Base-by-base conservation (phyloP, 2,113 vertebrate genomes). In the Tetrao urogallus region DNA sequence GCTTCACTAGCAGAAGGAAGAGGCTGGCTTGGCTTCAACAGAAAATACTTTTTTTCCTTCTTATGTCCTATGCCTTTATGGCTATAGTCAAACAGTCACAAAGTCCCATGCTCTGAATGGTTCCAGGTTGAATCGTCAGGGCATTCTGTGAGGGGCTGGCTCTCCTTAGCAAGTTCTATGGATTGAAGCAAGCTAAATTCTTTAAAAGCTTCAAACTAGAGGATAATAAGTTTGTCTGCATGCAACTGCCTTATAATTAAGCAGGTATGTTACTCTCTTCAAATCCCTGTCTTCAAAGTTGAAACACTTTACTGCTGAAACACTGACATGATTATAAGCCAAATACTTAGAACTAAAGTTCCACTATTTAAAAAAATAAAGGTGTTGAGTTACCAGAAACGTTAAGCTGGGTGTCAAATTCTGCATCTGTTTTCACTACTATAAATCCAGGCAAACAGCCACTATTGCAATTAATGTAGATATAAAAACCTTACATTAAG, bases 51-150 rank as follows among this genome's bases (percentile, higher is more conserved):
- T 24, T 34, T 34, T 60, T 73, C 36, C 19, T 58, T 47, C 11
- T 4, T 42, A 79, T 45, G 34, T 52, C 40, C 48, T 65, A 2
- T 40, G n/a, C 8, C 27, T 5, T 82, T 45, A 20, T 6, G 28
- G n/a, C 36, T 75, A n/a, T 69, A 65, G 24, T 75, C 27, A 86
- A 72, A 84, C 11, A 32, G 14, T 24, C 22, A 48, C 38, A 16
- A 82, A 61, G 36, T 38, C 4, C 64, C 17, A 8, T 0, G 1
- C 18, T 78, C 45, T 22, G 27, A 0, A 0, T 27, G 40, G 19
- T 54, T 78, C 71, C 58, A 45, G 40, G n/a, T 0, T 74, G 71
- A 64, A 56, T 66, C n/a, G 32, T 24, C 28, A 45, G 50, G 67
- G 8, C 27, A 36, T 11, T 38, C 30, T 42, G 20, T 36, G 75